Base-by-base conservation (phyloP, 2,797 vertebrate species). In the Amblyopsis hoosieri region DNA sequence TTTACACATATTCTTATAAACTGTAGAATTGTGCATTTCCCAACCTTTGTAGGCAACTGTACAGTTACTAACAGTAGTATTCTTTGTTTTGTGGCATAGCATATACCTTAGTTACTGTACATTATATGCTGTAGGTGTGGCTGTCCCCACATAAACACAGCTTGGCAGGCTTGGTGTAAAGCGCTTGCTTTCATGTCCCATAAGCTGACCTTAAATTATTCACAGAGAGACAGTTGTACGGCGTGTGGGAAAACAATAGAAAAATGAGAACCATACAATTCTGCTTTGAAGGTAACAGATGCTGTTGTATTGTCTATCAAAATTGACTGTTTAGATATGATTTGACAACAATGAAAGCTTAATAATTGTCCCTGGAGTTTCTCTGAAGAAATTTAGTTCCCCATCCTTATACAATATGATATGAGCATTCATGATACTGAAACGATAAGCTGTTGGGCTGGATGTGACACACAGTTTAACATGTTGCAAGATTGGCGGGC, bases 1-100 rank as follows among this genome's bases (percentile, higher is more conserved):
- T 51, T 61, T 45, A 54, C 55, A 53, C 45, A 67, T 37, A 66
- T 23, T 67, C 64, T 59, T 51, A 17, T 50, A 62, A 29, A 29
- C 23, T 29, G 23, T 29, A 29, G 23, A 29, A 29, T 29, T 29
- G 23, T 29, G 23, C 23, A 29, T 29, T 29, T 29, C 23, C 23
- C 23, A 29, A 29, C 23, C 23, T 29, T 29, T 29, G 23, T 29
- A 29, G 23, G 23, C 23, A 29, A 3, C 3, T 29, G 23, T 29
- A 29, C 23, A 29, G 23, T 29, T 29, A 29, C 23, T 29, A 29
- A 29, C 23, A 29, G 23, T 29, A 29, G 3, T 29, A 29, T 29
- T 29, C 23, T 29, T 29, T 29, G 23, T 29, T 1, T 29, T 29
- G 23, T 4, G 23, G 23, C 23, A 29, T 4, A 29, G 23, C 3